phyloP scores from a whole-genome alignment of 2,888 invertebrate genomes.

The Hoplodrina blanda region DNA sequence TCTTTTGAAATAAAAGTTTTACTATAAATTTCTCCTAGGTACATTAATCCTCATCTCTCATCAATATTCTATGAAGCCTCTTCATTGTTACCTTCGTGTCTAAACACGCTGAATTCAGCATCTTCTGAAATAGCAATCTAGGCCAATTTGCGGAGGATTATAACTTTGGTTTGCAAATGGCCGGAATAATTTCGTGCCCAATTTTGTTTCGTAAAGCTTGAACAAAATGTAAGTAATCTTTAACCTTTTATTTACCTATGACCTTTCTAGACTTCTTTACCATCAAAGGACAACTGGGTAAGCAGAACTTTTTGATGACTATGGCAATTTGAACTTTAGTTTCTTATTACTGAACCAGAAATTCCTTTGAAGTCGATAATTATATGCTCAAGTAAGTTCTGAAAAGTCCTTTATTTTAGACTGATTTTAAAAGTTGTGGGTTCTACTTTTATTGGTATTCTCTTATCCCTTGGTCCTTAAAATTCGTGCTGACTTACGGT shows the following conservation, averaged over 20 bases:
- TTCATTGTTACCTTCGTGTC: not conserved
- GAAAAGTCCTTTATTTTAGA: constrained; percentile 8
- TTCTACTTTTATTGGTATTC: not conserved
- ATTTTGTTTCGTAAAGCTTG: constrained; percentile 38
- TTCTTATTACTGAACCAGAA: constrained; percentile 36
- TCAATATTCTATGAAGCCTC: not conserved
- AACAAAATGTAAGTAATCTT: constrained; percentile 12
- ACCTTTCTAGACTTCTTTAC: not conserved
- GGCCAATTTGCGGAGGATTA: constrained; percentile 59
- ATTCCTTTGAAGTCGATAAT: constrained; percentile 31
- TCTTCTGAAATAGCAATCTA: constrained; percentile 25
- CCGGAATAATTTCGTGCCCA: constrained; percentile 57
- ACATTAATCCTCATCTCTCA: not conserved
- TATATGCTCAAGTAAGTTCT: constrained; percentile 24
- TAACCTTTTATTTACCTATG: not conserved
- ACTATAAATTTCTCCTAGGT: not conserved
- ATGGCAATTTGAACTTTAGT: constrained; percentile 17
- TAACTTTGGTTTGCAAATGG: constrained; percentile 67
- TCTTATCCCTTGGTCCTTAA: constrained; percentile 17
- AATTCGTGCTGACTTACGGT: constrained; percentile 35
- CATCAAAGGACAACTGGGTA: constrained; percentile 5
- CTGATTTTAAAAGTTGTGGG: constrained; percentile 30
- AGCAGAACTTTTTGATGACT: constrained; percentile 13
- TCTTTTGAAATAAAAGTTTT: too few species aligned
- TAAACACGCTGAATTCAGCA: not conserved